Conservation (phyloP, 1,140 invertebrate species). For the Drosophila navojoa region DNA sequence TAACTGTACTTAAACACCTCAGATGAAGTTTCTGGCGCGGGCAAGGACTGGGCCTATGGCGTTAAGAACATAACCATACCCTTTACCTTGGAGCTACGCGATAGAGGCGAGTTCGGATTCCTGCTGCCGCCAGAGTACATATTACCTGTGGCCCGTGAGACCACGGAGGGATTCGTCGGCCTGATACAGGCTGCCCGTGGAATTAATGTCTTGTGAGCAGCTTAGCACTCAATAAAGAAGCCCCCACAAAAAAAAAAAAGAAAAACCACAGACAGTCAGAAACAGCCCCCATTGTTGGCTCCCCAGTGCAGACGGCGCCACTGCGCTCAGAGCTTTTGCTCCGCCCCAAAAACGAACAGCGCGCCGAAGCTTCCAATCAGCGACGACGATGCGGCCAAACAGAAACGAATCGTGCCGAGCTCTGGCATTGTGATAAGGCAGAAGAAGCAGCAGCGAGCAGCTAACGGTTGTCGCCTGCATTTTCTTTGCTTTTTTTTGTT, state of each 20-base stretch:
- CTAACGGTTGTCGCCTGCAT: constrained; percentile 24
- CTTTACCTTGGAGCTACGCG: constrained; percentile 88
- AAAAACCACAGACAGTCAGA: neutral
- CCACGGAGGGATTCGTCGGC: constrained; percentile 87
- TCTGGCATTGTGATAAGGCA: constrained; percentile 41
- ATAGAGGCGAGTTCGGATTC: constrained; percentile 90
- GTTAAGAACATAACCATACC: constrained; percentile 87
- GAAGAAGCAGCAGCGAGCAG: constrained; percentile 30
- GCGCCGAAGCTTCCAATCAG: constrained; percentile 77
- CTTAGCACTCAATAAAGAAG: constrained; percentile 35
- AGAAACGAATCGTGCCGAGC: constrained; percentile 45
- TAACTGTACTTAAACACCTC: neutral
- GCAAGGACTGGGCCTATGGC: constrained; percentile 90
- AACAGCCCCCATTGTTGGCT: constrained; percentile 34
- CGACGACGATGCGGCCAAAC: constrained; percentile 39
- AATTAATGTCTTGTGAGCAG: constrained; percentile 57
- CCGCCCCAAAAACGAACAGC: constrained; percentile 71
- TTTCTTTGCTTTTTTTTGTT: constrained; percentile 42
- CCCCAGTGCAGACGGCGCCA: constrained; percentile 49
- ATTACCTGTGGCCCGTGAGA: constrained; percentile 89
- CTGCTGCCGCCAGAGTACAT: constrained; percentile 90
- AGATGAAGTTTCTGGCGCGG: constrained; percentile 85
- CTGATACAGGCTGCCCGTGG: constrained; percentile 86
- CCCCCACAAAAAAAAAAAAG: constrained; percentile 11
- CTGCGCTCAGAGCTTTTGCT: constrained; percentile 68